phyloP scores from a whole-genome alignment of 2,113 vertebrate genomes.

The Plestiodon gilberti region DNA sequence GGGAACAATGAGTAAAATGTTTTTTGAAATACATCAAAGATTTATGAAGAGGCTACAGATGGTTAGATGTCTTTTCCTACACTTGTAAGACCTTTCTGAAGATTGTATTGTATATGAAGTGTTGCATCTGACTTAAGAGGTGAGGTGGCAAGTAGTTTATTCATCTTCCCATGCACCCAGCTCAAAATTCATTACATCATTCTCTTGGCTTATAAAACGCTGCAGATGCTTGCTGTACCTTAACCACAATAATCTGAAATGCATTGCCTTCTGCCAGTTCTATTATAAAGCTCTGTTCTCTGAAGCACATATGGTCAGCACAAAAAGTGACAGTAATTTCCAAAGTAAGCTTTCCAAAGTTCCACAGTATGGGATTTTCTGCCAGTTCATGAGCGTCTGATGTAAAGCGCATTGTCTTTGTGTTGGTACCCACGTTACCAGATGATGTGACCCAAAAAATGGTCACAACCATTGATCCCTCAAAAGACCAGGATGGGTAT shows the following conservation, averaged over 20 bases:
- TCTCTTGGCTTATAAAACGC: not conserved
- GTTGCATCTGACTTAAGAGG: not conserved
- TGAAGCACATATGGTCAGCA: not conserved
- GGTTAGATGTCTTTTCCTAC: not conserved
- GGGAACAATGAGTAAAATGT: slow-evolving; percentile 8
- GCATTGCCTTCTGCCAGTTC: not conserved
- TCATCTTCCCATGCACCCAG: not conserved
- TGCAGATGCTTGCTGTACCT: not conserved
- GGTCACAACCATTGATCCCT: not conserved
- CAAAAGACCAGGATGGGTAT: not conserved
- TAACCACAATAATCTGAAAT: not conserved
- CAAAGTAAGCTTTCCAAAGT: not conserved
- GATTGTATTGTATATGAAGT: not conserved
- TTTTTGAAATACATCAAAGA: not conserved
- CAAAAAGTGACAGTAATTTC: not conserved
- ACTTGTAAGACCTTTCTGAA: not conserved
- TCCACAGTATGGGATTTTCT: not conserved
- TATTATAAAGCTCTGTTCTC: not conserved
- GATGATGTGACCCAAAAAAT: too few species aligned
- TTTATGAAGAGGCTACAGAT: slow-evolving; percentile 30
- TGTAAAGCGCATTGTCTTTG: not conserved
- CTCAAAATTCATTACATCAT: not conserved
- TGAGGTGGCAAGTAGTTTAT: not conserved
- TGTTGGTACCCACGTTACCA: not conserved
- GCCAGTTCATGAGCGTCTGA: not conserved